phyloP scores from a whole-genome alignment of 1,140 invertebrate genomes.

The Apolygus lucorum region DNA sequence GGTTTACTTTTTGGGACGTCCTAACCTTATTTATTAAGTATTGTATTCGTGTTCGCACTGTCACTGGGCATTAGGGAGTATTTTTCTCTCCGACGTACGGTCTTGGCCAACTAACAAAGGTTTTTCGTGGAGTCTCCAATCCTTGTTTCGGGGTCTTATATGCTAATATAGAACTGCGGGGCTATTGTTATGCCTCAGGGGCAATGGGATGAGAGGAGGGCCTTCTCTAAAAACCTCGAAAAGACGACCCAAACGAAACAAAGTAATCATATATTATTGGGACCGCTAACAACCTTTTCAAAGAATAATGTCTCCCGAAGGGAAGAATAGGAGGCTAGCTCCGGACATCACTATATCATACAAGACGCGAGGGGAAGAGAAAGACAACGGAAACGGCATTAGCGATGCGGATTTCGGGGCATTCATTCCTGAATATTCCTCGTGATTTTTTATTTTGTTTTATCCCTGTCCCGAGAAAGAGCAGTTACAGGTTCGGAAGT shows the following conservation, averaged over 20 bases:
- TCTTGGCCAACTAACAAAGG: background rate
- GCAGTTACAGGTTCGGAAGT: background rate
- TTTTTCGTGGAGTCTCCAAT: background rate
- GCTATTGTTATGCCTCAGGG: background rate
- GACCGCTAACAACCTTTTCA: background rate
- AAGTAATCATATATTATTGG: background rate
- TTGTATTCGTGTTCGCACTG: background rate
- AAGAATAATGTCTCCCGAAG: background rate
- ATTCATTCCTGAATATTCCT: background rate
- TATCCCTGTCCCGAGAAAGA: background rate
- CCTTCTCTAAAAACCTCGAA: background rate
- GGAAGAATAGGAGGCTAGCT: background rate
- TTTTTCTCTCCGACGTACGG: background rate
- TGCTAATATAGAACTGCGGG: background rate
- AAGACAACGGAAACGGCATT: background rate
- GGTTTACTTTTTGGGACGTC: background rate
- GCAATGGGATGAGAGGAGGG: background rate
- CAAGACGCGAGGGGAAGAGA: background rate
- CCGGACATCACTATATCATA: background rate
- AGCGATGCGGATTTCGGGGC: background rate
- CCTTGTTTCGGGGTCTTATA: background rate
- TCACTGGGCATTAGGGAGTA: background rate
- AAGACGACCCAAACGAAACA: background rate
- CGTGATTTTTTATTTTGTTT: background rate
- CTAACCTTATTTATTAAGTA: background rate